These are phyloP conservation scores for Pseudachorutes palmiensis DNA, from an alignment of 1,140 invertebrate species.

Conservation along the genomic window DNA sequence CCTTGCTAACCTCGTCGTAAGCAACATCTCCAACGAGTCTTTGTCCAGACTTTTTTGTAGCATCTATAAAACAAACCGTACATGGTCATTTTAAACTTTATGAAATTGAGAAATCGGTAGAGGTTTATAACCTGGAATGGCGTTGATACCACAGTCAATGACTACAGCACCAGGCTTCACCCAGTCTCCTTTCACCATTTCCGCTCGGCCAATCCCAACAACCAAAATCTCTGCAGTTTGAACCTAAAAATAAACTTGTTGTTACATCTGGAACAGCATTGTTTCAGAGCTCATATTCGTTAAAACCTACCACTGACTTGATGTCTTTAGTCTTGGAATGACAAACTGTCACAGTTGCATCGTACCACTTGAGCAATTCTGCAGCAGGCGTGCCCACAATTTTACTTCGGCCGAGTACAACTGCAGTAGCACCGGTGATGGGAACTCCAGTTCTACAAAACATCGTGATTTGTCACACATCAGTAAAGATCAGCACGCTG, in stretches of 20 bases:
- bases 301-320: slow-evolving; percentile 59
- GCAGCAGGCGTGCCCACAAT: slow-evolving; percentile 94
- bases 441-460: slow-evolving; percentile 56
- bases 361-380: slow-evolving; percentile 89
- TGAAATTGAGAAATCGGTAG: not conserved
- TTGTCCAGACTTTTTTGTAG: slow-evolving; percentile 70
- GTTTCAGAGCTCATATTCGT: too few relatives aligned
- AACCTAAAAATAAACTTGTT: slow-evolving; percentile 29
- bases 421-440: slow-evolving; percentile 76
- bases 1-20: slow-evolving; percentile 65
- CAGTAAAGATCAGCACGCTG: not conserved
- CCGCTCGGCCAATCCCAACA: slow-evolving; percentile 82
- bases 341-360: slow-evolving; percentile 94
- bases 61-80: slow-evolving; percentile 52
- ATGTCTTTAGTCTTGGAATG: slow-evolving; percentile 89
- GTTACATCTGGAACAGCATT: too few relatives aligned
- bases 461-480: not conserved
- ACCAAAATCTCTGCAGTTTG: slow-evolving; percentile 87
- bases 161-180: slow-evolving; percentile 96
- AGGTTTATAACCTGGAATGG: slow-evolving; percentile 63
- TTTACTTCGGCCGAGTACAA: slow-evolving; percentile 92
- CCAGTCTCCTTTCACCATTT: slow-evolving; percentile 92
- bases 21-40: slow-evolving; percentile 91
- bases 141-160: slow-evolving; percentile 99
- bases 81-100: slow-evolving; percentile 3